These are phyloP conservation scores for Sinelater perroti DNA, from an alignment of 2,888 invertebrate species.

Conservation along the genomic window DNA sequence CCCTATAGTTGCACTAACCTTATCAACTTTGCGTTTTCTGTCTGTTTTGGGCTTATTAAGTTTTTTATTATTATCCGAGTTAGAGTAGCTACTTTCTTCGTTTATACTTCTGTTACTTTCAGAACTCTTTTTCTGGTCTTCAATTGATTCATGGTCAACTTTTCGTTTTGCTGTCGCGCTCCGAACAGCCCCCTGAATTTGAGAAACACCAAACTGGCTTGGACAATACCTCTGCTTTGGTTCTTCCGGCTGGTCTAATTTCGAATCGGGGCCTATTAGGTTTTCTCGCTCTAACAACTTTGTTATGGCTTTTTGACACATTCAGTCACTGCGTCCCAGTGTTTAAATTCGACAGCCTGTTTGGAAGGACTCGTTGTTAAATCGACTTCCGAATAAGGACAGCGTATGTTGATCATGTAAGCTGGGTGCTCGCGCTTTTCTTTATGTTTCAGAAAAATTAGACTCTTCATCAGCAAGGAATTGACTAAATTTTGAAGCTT, in stretches of 20 bases:
- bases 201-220: slow-evolving; percentile 54
- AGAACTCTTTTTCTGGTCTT: background rate
- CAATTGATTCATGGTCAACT: slow-evolving; percentile 46
- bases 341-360: slow-evolving; percentile 64
- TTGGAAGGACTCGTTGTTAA: slow-evolving; percentile 63
- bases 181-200: slow-evolving; percentile 58
- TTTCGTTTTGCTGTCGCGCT: slow-evolving; percentile 59
- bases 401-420: slow-evolving; percentile 66
- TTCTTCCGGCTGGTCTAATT: background rate
- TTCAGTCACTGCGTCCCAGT: slow-evolving; percentile 60
- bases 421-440: slow-evolving; percentile 54
- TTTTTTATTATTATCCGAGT: background rate
- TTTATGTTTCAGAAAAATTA: slow-evolving; percentile 22
- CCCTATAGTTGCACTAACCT: too few relatives aligned
- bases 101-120: too few relatives aligned
- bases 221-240: background rate
- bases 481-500: slow-evolving; percentile 63
- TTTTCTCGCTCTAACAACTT: slow-evolving; percentile 46
- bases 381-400: slow-evolving; percentile 63
- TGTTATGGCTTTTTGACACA: slow-evolving; percentile 57
- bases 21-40: too few relatives aligned
- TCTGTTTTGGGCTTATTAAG: too few relatives aligned
- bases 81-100: background rate
- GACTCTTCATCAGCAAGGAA: slow-evolving; percentile 51
- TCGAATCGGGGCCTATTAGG: slow-evolving; percentile 1